These are phyloP conservation scores for Buathra laborator DNA, from an alignment of 2,888 invertebrate species.

Conservation along the genomic window DNA sequence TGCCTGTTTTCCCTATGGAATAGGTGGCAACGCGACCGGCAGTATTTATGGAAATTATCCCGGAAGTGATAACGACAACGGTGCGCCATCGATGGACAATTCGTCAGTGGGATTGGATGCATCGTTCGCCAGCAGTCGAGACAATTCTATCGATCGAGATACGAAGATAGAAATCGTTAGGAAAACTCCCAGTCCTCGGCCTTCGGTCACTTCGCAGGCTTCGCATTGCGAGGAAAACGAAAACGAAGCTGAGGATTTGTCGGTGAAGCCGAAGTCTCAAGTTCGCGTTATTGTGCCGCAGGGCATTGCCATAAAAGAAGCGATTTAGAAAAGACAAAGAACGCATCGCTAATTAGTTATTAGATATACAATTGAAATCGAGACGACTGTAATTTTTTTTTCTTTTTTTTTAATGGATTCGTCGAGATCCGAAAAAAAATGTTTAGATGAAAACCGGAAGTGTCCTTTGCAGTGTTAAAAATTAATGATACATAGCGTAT, in stretches of 20 bases:
- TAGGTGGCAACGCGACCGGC: constrained; percentile 85
- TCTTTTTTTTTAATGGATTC: neutral
- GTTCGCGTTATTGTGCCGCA: constrained; percentile 91
- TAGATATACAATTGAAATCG: too few relatives aligned
- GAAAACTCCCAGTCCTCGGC: constrained; percentile 89
- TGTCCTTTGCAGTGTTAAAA: constrained; percentile 30
- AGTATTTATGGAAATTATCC: constrained; percentile 85
- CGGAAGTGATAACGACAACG: constrained; percentile 79
- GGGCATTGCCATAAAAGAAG: constrained; percentile 87
- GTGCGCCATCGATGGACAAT: constrained; percentile 78
- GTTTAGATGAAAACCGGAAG: constrained; percentile 20
- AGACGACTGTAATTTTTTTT: neutral
- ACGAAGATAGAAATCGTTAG: constrained; percentile 86
- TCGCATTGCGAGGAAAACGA: constrained; percentile 73
- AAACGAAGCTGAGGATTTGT: constrained; percentile 92
- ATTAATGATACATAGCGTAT: constrained; percentile 9
- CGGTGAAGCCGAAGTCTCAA: constrained; percentile 87
- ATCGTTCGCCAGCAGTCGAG: constrained; percentile 89
- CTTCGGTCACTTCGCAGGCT: constrained; percentile 84
- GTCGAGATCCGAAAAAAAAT: neutral
- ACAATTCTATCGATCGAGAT: constrained; percentile 87
- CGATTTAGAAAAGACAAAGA: constrained; percentile 68
- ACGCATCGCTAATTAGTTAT: too few relatives aligned
- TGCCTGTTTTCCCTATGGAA: constrained; percentile 90
- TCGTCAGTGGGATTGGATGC: constrained; percentile 88